Evolutionary conservation across 2,888 invertebrate genomes (phyloP).

Genomic region (Nebria salina): DNA sequence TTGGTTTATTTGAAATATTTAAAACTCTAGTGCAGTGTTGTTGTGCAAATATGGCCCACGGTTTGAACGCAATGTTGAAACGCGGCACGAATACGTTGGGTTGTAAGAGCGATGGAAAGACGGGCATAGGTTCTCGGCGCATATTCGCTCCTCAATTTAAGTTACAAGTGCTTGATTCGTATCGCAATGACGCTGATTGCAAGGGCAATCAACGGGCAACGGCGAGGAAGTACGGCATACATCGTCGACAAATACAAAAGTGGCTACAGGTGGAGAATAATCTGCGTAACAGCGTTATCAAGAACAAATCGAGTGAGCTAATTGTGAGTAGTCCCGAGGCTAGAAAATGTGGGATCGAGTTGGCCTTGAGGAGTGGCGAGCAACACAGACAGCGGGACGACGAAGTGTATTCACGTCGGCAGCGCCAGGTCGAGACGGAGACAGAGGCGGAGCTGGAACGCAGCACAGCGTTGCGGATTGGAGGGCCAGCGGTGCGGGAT

Average conservation of each 20-base stretch:
- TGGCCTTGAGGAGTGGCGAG: slow-evolving; percentile 57
- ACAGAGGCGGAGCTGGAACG: slow-evolving; percentile 32
- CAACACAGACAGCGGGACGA: slow-evolving; percentile 61
- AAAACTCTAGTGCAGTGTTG: slow-evolving; percentile 46
- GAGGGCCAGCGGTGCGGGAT: slow-evolving; percentile 43
- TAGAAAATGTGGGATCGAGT: slow-evolving; percentile 54
- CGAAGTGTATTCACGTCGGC: slow-evolving; percentile 48
- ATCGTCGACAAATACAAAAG: slow-evolving; percentile 90
- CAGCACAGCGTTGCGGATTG: slow-evolving; percentile 29
- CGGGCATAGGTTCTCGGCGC: slow-evolving; percentile 80
- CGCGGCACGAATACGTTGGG: slow-evolving; percentile 58
- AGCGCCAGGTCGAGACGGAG: slow-evolving; percentile 25
- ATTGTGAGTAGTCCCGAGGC: slow-evolving; percentile 49
- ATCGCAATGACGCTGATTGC: slow-evolving; percentile 85
- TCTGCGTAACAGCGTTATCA: slow-evolving; percentile 77
- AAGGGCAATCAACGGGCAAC: slow-evolving; percentile 91
- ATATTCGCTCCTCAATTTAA: slow-evolving; percentile 92
- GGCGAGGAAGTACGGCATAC: slow-evolving; percentile 89
- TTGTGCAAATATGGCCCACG: slow-evolving; percentile 67
- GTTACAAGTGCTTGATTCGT: slow-evolving; percentile 87
- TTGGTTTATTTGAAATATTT: slow-evolving; percentile 54
- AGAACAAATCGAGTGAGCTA: slow-evolving; percentile 52
- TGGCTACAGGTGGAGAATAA: slow-evolving; percentile 88
- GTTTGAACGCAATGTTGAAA: slow-evolving; percentile 66
- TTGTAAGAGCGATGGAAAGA: slow-evolving; percentile 57